Evolutionary conservation across 2,888 invertebrate genomes (phyloP).

Genomic region (Catonia carolina): DNA sequence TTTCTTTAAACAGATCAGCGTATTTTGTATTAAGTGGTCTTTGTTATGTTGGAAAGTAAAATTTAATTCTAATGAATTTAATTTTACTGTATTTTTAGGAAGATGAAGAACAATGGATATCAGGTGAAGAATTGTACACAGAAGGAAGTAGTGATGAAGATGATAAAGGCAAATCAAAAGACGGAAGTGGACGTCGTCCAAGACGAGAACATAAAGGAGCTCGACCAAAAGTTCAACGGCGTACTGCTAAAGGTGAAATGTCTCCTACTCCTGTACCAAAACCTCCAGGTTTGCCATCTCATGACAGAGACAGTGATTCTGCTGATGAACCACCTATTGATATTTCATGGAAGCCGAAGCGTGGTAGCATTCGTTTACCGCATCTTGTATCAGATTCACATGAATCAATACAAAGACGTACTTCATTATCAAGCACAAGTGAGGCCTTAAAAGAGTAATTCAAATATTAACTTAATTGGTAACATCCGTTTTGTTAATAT

Average conservation of each 20-base stretch:
- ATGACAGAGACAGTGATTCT: constrained; percentile 17
- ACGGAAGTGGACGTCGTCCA: constrained; percentile 19
- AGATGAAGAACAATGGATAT: constrained; percentile 46
- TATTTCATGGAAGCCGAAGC: constrained; percentile 42
- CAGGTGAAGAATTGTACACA: constrained; percentile 46
- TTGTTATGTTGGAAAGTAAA: too few relatives aligned
- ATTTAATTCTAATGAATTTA: too few relatives aligned
- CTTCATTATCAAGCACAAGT: too few relatives aligned
- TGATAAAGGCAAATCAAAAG: constrained; percentile 35
- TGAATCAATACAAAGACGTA: too few relatives aligned
- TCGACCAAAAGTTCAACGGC: constrained; percentile 4
- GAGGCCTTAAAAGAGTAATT: too few relatives aligned
- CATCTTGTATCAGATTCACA: constrained; percentile 32
- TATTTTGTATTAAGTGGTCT: too few relatives aligned
- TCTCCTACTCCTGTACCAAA: constrained; percentile 15
- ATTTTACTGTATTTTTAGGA: too few relatives aligned
- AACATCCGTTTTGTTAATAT: too few relatives aligned
- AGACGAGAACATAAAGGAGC: constrained; percentile 19
- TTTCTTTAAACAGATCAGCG: too few relatives aligned
- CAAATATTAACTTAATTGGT: too few relatives aligned
- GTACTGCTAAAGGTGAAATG: too few relatives aligned
- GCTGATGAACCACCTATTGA: constrained; percentile 27
- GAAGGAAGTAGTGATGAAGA: constrained; percentile 46
- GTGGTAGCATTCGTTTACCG: constrained; percentile 42
- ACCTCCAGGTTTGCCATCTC: constrained; percentile 1